phyloP scores from a whole-genome alignment of 2,113 vertebrate genomes.

The Calyptommatus sinebrachiatus region DNA sequence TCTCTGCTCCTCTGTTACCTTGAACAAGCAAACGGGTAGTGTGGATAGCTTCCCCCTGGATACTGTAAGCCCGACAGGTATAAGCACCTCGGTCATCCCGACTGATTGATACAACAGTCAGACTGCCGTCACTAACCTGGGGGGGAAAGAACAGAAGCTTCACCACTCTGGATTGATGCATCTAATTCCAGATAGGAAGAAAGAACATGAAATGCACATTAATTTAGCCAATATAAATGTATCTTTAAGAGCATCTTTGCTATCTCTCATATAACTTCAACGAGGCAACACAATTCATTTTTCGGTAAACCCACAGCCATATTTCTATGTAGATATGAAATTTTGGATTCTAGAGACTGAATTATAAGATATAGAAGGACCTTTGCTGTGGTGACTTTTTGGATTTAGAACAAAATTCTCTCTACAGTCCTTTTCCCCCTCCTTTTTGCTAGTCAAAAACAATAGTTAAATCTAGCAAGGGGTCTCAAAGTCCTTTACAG shows the following conservation, averaged over 20 bases:
- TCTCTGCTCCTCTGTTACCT: constrained; percentile 72
- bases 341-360: too few relatives aligned
- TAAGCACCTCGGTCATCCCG: constrained; percentile 95
- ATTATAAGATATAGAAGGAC: too few relatives aligned
- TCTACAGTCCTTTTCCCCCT: too few relatives aligned
- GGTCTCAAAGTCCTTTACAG: too few relatives aligned
- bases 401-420: too few relatives aligned
- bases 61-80: constrained; percentile 93
- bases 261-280: background rate
- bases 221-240: background rate
- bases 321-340: too few relatives aligned
- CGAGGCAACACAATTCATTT: too few relatives aligned
- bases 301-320: too few relatives aligned
- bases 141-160: background rate
- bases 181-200: background rate
- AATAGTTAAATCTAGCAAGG: too few relatives aligned
- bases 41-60: constrained; percentile 95
- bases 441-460: too few relatives aligned
- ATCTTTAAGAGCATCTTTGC: background rate
- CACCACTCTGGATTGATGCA: background rate
- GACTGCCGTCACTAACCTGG: constrained; percentile 90
- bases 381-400: too few relatives aligned
- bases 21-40: constrained; percentile 95
- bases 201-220: too few relatives aligned
- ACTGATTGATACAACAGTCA: constrained; percentile 85